Conservation (phyloP, 2,797 vertebrate genomes). For the Rallus crepitans region DNA sequence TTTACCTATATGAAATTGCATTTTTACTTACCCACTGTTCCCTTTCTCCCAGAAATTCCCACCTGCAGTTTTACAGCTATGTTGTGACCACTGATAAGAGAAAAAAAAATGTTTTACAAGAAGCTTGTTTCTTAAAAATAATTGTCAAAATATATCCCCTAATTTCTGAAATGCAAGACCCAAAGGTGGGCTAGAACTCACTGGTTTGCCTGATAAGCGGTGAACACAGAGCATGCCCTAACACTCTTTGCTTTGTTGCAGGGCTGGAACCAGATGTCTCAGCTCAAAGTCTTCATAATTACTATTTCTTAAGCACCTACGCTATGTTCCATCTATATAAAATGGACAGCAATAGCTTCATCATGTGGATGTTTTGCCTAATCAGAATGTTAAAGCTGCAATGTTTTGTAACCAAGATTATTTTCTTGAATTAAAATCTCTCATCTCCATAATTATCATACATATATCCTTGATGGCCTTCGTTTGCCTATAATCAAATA, state of each 20-base stretch:
- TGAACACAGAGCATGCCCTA: neutral
- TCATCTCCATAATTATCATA: neutral
- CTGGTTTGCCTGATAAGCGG: neutral
- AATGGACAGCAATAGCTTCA: neutral
- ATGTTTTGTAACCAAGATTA: neutral
- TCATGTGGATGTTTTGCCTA: neutral
- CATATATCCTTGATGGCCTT: neutral
- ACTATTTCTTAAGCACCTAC: neutral
- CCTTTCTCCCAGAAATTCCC: neutral
- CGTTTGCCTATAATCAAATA: constrained; percentile 11
- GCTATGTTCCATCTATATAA: neutral
- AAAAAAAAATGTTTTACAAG: neutral
- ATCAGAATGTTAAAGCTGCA: neutral
- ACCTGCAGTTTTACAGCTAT: neutral
- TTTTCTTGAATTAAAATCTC: constrained; percentile 4
- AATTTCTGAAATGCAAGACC: neutral
- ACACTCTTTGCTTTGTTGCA: neutral
- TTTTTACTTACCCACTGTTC: neutral
- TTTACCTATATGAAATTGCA: neutral
- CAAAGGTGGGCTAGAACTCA: neutral
- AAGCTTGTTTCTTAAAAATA: neutral
- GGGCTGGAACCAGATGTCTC: neutral
- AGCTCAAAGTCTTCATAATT: neutral
- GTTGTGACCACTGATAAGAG: neutral
- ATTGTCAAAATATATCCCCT: neutral